A percentile compares a stretch with the other conserved stretches of the same genome.
phyloP scores from a whole-genome alignment of 2,797 vertebrate species.

The Argya squamiceps region DNA sequence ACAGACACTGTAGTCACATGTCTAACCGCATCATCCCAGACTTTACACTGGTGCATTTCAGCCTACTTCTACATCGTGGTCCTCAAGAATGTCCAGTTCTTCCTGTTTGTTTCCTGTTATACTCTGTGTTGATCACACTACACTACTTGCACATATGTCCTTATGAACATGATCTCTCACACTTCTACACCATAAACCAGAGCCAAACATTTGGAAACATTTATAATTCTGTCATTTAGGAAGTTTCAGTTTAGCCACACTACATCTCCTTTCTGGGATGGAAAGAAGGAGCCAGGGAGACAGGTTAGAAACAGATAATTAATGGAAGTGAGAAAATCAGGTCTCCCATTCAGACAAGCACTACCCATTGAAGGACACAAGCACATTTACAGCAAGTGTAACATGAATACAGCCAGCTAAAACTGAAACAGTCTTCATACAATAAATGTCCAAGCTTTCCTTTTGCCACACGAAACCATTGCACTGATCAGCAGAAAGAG shows the following conservation, averaged over 20 bases:
- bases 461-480: background rate
- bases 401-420: background rate
- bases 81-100: background rate
- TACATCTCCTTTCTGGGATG: background rate
- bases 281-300: background rate
- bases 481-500: background rate
- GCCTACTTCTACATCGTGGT: background rate
- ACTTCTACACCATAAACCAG: background rate
- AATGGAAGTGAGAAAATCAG: background rate
- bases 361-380: background rate
- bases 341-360: background rate
- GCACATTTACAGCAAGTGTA: background rate
- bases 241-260: background rate
- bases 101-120: background rate
- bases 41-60: background rate
- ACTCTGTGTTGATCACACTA: background rate
- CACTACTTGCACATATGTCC: background rate
- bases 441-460: background rate
- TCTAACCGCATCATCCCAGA: background rate
- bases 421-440: background rate
- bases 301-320: background rate
- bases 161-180: background rate
- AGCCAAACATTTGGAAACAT: background rate
- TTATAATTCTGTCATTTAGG: background rate
- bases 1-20: background rate